Base-by-base conservation (phyloP, 2,888 invertebrate genomes). In the Dolomedes plantarius region DNA sequence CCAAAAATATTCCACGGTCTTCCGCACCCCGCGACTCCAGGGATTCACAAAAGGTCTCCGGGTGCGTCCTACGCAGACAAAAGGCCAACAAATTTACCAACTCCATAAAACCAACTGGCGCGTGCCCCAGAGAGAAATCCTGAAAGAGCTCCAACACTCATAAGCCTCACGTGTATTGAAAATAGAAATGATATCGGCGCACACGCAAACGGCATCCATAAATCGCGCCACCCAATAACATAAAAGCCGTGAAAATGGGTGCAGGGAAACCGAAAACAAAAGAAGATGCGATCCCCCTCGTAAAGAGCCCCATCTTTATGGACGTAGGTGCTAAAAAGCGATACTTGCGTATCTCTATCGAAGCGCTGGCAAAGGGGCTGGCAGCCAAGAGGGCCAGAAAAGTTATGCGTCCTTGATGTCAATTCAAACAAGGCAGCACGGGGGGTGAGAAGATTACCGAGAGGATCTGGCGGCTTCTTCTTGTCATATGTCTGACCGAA, bases 371-470 rank as follows among this genome's bases (percentile, higher is more conserved):
- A 62, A 28, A 6, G 9, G 11, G 23, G 23, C 27, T 16, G 11
- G 19, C 16, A 5, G 27, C 16, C 27, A 11, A 28, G 16, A 7
- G 6, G 3, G 62, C 62, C 62, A 62, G 16, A 62, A 62, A 16
- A 29, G 31, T 65, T 65, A 65, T 65, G 65, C 65, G 65, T 11
- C 65, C 65, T 65, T 65, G 62, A 62, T 62, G 62, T 62, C 27
- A 16, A 23, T 62, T 28, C 46, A 46, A n/a, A 46, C 46, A 46
- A 46, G 46, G 46, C 46, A 16, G 16, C 46, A 16, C 16, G 56
- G 56, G 56, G 5, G 19, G 5, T 7, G 3, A 2, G 2, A 2
- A 56, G 23, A 56, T 56, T 5, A 56, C 23, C 3, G 1, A 16
- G 16, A 13, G 56, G 2, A 56, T 56, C 23, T 56, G 56, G 56